phyloP scores from a whole-genome alignment of 2,888 invertebrate species.

The Leptinotarsa juncta region DNA sequence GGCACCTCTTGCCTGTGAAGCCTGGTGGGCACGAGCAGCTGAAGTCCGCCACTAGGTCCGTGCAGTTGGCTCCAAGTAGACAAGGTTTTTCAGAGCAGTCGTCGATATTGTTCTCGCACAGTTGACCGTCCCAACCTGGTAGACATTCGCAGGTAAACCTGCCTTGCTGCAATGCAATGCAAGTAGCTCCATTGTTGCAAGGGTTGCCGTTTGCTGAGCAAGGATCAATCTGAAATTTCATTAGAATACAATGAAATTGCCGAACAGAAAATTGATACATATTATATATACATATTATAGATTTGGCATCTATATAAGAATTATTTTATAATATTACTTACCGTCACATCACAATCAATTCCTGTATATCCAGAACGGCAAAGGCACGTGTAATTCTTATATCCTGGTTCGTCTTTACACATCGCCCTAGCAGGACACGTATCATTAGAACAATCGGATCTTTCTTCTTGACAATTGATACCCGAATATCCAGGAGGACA shows the following conservation, averaged over 20 bases:
- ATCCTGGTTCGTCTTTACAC: slow-evolving; percentile 95
- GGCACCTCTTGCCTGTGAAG: slow-evolving; percentile 95
- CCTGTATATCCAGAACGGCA: slow-evolving; percentile 96
- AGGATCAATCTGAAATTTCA: slow-evolving; percentile 80
- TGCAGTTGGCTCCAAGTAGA: slow-evolving; percentile 89
- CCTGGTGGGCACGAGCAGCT: slow-evolving; percentile 93
- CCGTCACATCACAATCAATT: slow-evolving; percentile 88
- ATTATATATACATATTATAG: no score
- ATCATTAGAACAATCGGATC: slow-evolving; percentile 87
- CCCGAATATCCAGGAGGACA: slow-evolving; percentile 90
- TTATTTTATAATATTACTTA: slow-evolving; percentile 62
- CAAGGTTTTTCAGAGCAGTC: slow-evolving; percentile 95
- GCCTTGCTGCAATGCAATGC: slow-evolving; percentile 90
- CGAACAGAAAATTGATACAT: no score
- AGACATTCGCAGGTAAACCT: slow-evolving; percentile 94
- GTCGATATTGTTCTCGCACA: slow-evolving; percentile 92
- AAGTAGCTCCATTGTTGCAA: slow-evolving; percentile 90
- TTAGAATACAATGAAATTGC: neutral
- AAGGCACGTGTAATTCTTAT: slow-evolving; percentile 90
- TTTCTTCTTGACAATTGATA: slow-evolving; percentile 95
- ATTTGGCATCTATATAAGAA: neutral
- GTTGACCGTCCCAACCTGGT: slow-evolving; percentile 97
- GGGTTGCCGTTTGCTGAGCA: slow-evolving; percentile 91
- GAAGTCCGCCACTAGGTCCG: slow-evolving; percentile 94
- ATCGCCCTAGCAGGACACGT: slow-evolving; percentile 96